phyloP scores from a whole-genome alignment of 2,888 invertebrate genomes.

The Phlogophora meticulosa region DNA sequence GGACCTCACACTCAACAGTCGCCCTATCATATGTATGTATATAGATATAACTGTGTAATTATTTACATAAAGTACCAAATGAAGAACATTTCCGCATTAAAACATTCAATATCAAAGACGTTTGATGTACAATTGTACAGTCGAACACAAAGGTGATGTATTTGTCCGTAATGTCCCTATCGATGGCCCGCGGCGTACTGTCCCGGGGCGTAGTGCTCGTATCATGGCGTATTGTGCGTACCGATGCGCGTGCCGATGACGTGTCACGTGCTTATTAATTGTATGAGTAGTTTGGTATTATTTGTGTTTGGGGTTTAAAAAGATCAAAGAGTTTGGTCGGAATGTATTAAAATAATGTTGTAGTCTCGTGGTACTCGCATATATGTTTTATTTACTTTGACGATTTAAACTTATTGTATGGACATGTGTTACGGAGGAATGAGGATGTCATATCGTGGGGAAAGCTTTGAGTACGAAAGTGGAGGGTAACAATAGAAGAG shows the following conservation, averaged over 20 bases:
- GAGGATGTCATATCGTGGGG: too few species aligned
- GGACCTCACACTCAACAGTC: too few species aligned
- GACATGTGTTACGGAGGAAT: not conserved
- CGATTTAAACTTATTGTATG: not conserved
- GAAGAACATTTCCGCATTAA: not conserved
- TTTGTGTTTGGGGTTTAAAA: slow-evolving; percentile 30
- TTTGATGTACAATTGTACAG: slow-evolving; percentile 52
- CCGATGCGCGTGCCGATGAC: slow-evolving; percentile 57
- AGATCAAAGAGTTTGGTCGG: slow-evolving; percentile 40
- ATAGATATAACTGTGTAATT: too few species aligned
- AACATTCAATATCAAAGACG: slow-evolving; percentile 31
- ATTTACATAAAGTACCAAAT: too few species aligned
- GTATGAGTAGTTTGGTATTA: slow-evolving; percentile 45
- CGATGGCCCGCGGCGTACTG: slow-evolving; percentile 40
- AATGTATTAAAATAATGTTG: not conserved
- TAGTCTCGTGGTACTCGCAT: not conserved
- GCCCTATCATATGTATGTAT: too few species aligned
- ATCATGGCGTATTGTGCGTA: slow-evolving; percentile 29
- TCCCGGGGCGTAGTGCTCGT: slow-evolving; percentile 27
- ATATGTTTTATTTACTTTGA: not conserved
- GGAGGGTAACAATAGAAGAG: too few species aligned
- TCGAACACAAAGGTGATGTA: slow-evolving; percentile 37
- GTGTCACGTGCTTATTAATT: slow-evolving; percentile 63
- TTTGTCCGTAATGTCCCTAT: slow-evolving; percentile 31
- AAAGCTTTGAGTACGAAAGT: too few species aligned